Evolutionary conservation across 2,113 vertebrate species (phyloP), one percentile per base, ranked within the genome.

Genomic region (Morone chrysops): DNA sequence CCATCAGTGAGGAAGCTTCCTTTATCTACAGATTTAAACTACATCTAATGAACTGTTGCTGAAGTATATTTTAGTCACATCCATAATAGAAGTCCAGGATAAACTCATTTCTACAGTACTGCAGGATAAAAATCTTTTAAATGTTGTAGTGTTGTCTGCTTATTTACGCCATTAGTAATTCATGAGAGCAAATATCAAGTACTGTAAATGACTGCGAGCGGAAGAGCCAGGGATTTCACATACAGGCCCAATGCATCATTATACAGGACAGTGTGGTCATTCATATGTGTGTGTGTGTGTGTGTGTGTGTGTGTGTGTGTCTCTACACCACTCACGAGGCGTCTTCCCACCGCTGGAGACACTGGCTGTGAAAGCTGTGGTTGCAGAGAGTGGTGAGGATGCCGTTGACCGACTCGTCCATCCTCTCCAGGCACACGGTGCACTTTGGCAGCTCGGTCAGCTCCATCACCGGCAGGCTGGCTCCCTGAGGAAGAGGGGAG

Each of bases 301-400:
- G 16, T 8, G 18, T 9, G 13, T 18, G 16, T 8, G 18, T 9
- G 13, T 18, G 16, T 5, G 50, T 48, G 43, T 20, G 70, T 22
- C 14, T 65, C 11, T 60, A 2, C 3, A 2, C 0, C 18, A 95
- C 98, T 97, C 94, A 99, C 98, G 98, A 97, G 57, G 97, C 97
- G 60, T 99, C 98, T 16, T 99, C 98, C 98, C 98, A 99, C 9
- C 97, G 98, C 94, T 99, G 98, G 59, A 99, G 96, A 91, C 98
- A 99, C 93, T 98, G 97, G 91, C 98, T 99, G 84, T 99, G 98
- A 81, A 99, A 99, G 94, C 98, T 99, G 96, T 99, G 98, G 95
- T 99, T 99, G 74, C 98, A 99, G 3, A 99, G 92, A 0, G 98
- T 99, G 86, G 98, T 99, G 6, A 99, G 96, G 81, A 99, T 96